Base-by-base conservation (phyloP, 2,113 vertebrate genomes). In the Xiphophorus maculatus region DNA sequence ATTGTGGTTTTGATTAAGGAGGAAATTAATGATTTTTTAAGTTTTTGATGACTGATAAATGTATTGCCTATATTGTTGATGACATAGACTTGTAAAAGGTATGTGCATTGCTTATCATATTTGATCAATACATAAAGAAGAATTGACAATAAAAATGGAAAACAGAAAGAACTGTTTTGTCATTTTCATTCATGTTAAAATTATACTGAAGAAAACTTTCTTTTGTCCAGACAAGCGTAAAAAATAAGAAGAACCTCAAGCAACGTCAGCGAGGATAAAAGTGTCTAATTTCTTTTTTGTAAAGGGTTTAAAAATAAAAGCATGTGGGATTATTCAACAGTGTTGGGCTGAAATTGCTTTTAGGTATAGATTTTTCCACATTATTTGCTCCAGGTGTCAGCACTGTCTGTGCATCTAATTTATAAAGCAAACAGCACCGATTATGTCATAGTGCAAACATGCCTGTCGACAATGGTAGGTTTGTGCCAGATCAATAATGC, bases 101-200 rank as follows among this genome's bases (percentile, higher is more conserved):
- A n/a, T 35, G 33, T 69, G 42, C 5, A 64, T 33, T 13, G 29
- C 83, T 72, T 80, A 66, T 84, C 61, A 51, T 75, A 60, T 67
- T 32, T 25, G 19, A 63, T n/a, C 0, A 19, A 0, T 32, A 33
- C 29, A 54, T 4, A 58, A 30, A 51, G 27, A 74, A 8, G 54
- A 83, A 14, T 2, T 37, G 22, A 3, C 65, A 30, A 73, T 73
- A 76, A 35, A 73, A 73, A 33, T 54, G 22, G 63, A 77, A 76
- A n/a, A n/a, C 51, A 58, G 7, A 6, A 25, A 25, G 2, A 58
- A n/a, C 22, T 58, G 51, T 58, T 58, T 58, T 25, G 22, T 58
- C 1, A 58, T 58, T 58, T n/a, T n/a, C 51, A 58, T 11, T n/a
- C 7, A 58, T 48, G 10, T n/a, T 58, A 58, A 58, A 58, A 58